Evolutionary conservation across 2,797 vertebrate species (phyloP).

Genomic region (Sebastes umbrosus): DNA sequence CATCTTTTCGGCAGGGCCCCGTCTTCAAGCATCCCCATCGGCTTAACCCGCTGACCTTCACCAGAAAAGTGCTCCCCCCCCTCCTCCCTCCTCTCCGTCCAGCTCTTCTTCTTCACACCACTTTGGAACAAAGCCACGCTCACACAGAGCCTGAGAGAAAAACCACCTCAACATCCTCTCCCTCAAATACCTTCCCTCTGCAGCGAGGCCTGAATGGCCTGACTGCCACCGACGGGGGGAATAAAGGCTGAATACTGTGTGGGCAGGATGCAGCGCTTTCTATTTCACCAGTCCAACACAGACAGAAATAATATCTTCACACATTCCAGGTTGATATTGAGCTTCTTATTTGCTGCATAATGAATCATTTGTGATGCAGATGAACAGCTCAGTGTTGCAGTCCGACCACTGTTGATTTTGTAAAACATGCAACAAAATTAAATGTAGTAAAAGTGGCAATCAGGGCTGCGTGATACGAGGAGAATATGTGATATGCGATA

Average conservation of each 20-base stretch:
- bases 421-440: neutral
- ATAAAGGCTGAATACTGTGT: constrained; percentile 17
- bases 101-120: constrained; percentile 66
- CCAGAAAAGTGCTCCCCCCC: constrained; percentile 34
- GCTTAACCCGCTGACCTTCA: constrained; percentile 83
- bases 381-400: neutral
- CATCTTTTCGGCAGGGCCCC: constrained; percentile 75
- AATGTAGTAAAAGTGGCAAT: neutral
- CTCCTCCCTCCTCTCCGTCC: constrained; percentile 12
- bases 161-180: constrained; percentile 33
- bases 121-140: constrained; percentile 78
- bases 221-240: constrained; percentile 20
- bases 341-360: no score
- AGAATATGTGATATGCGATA: no score
- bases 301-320: neutral
- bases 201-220: constrained; percentile 24
- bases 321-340: neutral
- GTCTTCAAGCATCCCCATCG: constrained; percentile 75
- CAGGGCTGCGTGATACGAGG: no score
- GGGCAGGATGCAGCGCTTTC: neutral
- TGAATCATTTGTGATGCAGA: neutral
- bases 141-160: constrained; percentile 62
- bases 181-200: constrained; percentile 47
- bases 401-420: neutral
- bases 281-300: neutral